These are phyloP conservation scores for Lasioglossum marginatum DNA, from an alignment of 2,888 invertebrate genomes.

Conservation along the genomic window DNA sequence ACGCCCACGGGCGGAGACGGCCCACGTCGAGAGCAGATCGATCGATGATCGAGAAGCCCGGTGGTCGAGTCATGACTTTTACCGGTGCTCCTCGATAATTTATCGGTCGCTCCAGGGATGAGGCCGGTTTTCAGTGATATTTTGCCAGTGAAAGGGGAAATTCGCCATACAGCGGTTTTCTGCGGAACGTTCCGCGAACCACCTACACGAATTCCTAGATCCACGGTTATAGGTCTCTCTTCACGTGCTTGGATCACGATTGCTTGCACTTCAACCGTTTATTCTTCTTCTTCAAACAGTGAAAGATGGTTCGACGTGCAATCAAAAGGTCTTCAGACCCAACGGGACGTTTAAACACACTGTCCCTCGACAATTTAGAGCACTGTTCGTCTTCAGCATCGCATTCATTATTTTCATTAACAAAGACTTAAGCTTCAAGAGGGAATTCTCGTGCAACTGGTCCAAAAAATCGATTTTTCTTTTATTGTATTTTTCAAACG, in stretches of 20 bases:
- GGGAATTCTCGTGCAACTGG: too few relatives aligned
- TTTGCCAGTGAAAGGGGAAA: constrained; percentile 70
- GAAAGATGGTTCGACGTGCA: not conserved
- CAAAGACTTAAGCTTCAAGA: too few relatives aligned
- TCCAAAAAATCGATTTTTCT: too few relatives aligned
- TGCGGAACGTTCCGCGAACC: constrained; percentile 60
- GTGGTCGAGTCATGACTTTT: constrained; percentile 21
- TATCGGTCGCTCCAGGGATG: constrained; percentile 14
- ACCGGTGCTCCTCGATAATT: constrained; percentile 27
- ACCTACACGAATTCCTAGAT: constrained; percentile 77
- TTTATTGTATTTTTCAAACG: too few relatives aligned
- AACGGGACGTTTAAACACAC: not conserved
- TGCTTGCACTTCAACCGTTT: constrained; percentile 19
- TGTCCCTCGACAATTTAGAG: not conserved
- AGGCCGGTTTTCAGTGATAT: constrained; percentile 51
- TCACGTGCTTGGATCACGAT: constrained; percentile 20
- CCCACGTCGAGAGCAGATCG: constrained; percentile 44
- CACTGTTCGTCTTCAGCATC: not conserved
- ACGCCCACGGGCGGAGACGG: constrained; percentile 57
- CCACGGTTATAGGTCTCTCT: constrained; percentile 33
- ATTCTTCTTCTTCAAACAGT: constrained; percentile 13
- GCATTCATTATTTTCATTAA: not conserved
- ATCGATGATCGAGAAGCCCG: constrained; percentile 43
- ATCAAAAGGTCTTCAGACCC: constrained; percentile 1
- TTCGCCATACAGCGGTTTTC: constrained; percentile 66